Base-by-base conservation (phyloP, 2,113 vertebrate species). In the Capricornis sumatraensis region DNA sequence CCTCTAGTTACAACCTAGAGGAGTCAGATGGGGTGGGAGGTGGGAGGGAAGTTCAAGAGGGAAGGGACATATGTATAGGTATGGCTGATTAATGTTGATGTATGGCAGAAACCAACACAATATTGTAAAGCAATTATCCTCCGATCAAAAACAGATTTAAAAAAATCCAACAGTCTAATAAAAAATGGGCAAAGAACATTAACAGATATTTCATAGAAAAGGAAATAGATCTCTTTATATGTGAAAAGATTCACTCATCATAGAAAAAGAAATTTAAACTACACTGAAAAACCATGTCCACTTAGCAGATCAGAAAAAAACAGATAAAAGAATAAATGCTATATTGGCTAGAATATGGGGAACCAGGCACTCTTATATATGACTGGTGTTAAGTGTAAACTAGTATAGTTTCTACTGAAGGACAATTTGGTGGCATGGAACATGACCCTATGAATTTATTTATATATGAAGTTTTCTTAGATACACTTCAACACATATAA, bases 201-300 rank as follows among this genome's bases (percentile, higher is more conserved):
- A 88, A 91, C 25, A 94, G 36, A 33, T 89, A 94, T 47, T 81
- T 84, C 28, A 82, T 14, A 23, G 50, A 53, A 53, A 53, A 83
- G 50, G 33, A 83, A 83, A 82, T 36, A 82, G 7, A 52, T 36
- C 33, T 83, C 50, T 83, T 83, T 55, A 83, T 16, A 55, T 71
- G n/a, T 79, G 19, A 88, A 95, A 87, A 91, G 53, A 87, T 91
- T 94, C 14, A 91, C 14, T 89, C 36, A 89, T 60, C 67, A 58
- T 19, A 92, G n/a, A 93, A 89, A 96, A 90, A n/a, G 45, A 81
- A 92, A 90, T 64, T 50, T 76, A 92, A 58, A 94, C 52, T 67
- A 81, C 25, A 23, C 9, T n/a, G 8, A 84, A n/a, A 85, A 94
- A 79, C 40, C 50, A 78, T 16, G 85, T 96, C 30, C 8, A 67